These are phyloP conservation scores for Propithecus perrieri DNA, from an alignment of 2,797 vertebrate genomes.

Conservation along the genomic window DNA sequence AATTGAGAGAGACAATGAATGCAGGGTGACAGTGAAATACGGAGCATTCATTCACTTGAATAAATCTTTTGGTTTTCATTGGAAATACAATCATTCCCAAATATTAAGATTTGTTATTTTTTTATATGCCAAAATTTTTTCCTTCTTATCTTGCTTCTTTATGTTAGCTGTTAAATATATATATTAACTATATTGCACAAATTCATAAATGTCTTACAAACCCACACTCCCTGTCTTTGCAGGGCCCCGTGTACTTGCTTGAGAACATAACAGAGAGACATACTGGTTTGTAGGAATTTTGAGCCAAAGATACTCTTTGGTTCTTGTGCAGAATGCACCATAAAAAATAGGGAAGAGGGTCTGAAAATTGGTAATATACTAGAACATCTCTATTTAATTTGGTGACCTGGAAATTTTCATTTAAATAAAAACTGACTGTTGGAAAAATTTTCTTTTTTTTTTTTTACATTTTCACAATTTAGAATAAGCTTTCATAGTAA, in stretches of 20 bases:
- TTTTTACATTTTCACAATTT: neutral
- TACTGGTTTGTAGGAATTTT: neutral
- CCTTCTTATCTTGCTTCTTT: neutral
- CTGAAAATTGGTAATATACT: neutral
- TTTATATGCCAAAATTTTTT: neutral
- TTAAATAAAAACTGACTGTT: neutral
- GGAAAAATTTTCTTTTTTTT: conserved; percentile 15
- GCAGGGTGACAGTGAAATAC: neutral
- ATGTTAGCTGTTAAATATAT: neutral
- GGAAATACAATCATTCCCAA: neutral
- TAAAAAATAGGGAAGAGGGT: neutral
- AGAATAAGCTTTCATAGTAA: neutral
- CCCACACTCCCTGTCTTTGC: neutral
- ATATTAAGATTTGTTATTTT: neutral
- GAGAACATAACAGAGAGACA: neutral
- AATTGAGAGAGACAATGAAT: conserved; percentile 40
- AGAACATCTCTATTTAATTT: neutral
- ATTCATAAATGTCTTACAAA: neutral
- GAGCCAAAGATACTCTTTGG: neutral
- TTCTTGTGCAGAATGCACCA: neutral
- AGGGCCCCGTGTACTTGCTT: neutral
- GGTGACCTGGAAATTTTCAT: conserved; percentile 8
- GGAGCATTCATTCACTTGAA: neutral
- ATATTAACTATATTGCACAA: neutral
- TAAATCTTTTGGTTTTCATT: conserved; percentile 42